Evolutionary conservation across 2,113 vertebrate genomes (phyloP).

Genomic region (Podarcis raffonei): DNA sequence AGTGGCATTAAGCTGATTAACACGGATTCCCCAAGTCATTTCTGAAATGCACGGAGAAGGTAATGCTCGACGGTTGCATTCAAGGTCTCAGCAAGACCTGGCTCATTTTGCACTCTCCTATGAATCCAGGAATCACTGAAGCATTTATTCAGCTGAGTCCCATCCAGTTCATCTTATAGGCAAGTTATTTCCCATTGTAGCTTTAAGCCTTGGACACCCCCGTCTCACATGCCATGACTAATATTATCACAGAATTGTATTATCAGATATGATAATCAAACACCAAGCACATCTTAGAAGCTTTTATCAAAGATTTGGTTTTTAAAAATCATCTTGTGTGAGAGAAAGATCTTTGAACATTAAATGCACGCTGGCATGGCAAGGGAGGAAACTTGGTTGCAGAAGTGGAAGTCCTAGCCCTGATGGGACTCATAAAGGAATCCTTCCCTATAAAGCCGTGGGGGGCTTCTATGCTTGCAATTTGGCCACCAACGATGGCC

Average conservation of each 20-base stretch:
- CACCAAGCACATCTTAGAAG: slow-evolving; percentile 25
- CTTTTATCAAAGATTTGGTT: background rate
- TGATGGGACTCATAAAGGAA: no score
- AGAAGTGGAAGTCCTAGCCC: no score
- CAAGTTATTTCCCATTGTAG: slow-evolving; percentile 54
- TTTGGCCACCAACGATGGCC: no score
- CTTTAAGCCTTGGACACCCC: slow-evolving; percentile 37
- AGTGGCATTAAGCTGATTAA: slow-evolving; percentile 24
- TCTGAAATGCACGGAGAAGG: slow-evolving; percentile 46
- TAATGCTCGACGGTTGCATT: slow-evolving; percentile 43
- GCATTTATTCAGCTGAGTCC: slow-evolving; percentile 51
- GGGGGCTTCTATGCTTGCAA: background rate
- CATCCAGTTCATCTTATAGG: slow-evolving; percentile 54
- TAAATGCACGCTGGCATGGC: no score
- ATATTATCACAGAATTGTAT: slow-evolving; percentile 34
- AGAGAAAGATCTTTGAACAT: background rate
- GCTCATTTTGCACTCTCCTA: slow-evolving; percentile 35
- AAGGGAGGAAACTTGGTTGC: no score
- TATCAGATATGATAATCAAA: background rate
- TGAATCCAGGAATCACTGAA: slow-evolving; percentile 55
- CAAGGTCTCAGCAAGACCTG: slow-evolving; percentile 30
- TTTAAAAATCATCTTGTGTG: background rate
- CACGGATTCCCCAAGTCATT: slow-evolving; percentile 48
- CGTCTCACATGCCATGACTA: slow-evolving; percentile 33
- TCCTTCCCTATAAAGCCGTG: no score